A percentile compares a stretch with the other conserved stretches of the same genome.
These are phyloP conservation scores for Batillaria attramentaria DNA, from an alignment of 1,140 invertebrate genomes.

Conservation along the genomic window DNA sequence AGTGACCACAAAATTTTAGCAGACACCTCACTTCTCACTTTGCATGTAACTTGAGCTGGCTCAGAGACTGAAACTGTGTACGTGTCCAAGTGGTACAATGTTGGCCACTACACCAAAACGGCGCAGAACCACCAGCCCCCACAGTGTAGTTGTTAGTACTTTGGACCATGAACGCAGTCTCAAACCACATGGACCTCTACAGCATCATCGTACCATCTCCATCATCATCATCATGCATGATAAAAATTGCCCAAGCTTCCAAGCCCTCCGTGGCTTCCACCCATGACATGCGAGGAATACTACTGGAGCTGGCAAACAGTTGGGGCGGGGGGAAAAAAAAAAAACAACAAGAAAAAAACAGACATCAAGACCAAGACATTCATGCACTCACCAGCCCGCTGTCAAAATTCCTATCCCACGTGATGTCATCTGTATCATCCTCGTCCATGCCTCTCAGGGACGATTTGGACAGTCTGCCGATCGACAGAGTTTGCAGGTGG, in stretches of 20 bases:
- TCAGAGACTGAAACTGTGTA: neutral
- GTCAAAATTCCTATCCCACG: slow-evolving; percentile 54
- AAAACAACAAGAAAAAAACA: neutral
- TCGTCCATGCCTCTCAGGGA: slow-evolving; percentile 31
- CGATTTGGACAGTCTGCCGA: slow-evolving; percentile 16
- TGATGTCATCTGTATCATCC: slow-evolving; percentile 55
- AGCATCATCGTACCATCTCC: too few relatives aligned
- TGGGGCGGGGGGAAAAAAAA: too few relatives aligned
- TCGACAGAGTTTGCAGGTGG: slow-evolving; percentile 16
- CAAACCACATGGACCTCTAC: too few relatives aligned
- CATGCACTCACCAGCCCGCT: slow-evolving; percentile 54
- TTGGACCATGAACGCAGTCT: neutral
- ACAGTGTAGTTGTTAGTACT: neutral
- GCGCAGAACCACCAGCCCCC: neutral
- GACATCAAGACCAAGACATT: neutral
- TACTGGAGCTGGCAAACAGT: neutral
- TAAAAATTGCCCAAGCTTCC: too few relatives aligned
- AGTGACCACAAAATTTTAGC: too few relatives aligned
- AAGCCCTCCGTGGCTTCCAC: too few relatives aligned
- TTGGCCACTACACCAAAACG: neutral
- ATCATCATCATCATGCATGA: too few relatives aligned
- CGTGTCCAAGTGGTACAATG: neutral
- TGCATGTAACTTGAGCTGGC: too few relatives aligned
- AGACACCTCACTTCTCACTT: too few relatives aligned
- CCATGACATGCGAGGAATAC: neutral